Base-by-base conservation (phyloP, 2,888 invertebrate genomes). In the Tolmerus cingulatus region DNA sequence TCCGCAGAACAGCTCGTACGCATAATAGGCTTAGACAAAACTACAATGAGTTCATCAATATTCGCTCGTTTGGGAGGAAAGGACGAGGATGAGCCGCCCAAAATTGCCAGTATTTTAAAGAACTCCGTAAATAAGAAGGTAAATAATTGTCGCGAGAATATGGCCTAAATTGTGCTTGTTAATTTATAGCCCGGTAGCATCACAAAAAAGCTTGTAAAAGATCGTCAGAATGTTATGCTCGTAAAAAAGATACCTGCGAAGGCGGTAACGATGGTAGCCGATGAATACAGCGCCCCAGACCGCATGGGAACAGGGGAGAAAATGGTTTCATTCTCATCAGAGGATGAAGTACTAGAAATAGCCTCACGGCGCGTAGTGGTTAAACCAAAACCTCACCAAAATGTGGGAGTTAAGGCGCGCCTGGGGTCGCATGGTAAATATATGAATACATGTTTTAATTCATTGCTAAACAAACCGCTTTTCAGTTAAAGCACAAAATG, bases 341-440 rank as follows among this genome's bases (percentile, higher is more conserved):
- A 92, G 16, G 93, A 93, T 2, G 93, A 93, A 89, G 92, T 93
- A 12, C 90, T 92, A n/a, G 93, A 93, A 90, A 92, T 93, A 30
- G 90, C 90, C 8, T 90, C 91, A 0, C 90, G 92, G 3, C 87
- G 88, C 2, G 88, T 89, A 0, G 87, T 88, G 23, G 46, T 89
- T 1, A 89, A 88, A 43, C 88, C 90, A 7, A 89, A 89, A 23
- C 88, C 88, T 40, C n/a, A 77, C 16, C 89, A 89, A n/a, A 89
- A 88, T 34, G 82, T 89, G 78, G 78, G 88, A 87, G 88, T 92
- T 0, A 91, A 91, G 87, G 89, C 91, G 0, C 90, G 92, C 2
- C 89, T 92, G 79, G 92, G 92, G 74, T 16, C n/a, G 3, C 0
- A 14, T 16, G 0, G 27, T 12, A 55, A 14, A 5, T 7, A 16